phyloP scores from a whole-genome alignment of 2,888 invertebrate genomes.

The Ischnura elegans region DNA sequence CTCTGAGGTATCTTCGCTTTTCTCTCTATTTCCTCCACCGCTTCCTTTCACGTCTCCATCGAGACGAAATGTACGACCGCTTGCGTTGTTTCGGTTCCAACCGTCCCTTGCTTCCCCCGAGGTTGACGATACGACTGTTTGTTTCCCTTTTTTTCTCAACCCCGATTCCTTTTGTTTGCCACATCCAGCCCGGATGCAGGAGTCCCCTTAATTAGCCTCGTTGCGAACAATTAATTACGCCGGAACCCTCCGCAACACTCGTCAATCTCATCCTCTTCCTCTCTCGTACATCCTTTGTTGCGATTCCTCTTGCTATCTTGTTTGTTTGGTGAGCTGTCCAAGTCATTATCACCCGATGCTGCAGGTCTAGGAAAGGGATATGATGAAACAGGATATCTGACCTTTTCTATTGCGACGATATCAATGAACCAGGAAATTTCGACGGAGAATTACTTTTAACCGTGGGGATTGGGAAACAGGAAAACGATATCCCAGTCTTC shows the following conservation, averaged over 20 bases:
- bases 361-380: no score
- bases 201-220: background rate
- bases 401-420: no score
- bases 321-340: background rate
- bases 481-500: no score
- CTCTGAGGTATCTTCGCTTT: background rate
- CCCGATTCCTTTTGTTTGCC: background rate
- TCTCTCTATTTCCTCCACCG: background rate
- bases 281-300: background rate
- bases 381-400: no score
- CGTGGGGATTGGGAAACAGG: no score
- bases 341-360: background rate
- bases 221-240: conserved; percentile 4
- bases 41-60: background rate
- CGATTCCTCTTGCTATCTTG: background rate
- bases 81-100: background rate
- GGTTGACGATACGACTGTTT: background rate
- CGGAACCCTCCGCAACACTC: background rate
- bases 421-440: no score
- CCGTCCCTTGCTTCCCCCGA: background rate
- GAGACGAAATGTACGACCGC: background rate
- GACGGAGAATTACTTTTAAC: no score
- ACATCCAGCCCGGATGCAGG: background rate
- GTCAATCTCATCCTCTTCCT: background rate
- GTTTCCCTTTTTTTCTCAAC: background rate